Evolutionary conservation across 2,888 invertebrate species (phyloP).

Genomic region (Caenorhabditis becei): DNA sequence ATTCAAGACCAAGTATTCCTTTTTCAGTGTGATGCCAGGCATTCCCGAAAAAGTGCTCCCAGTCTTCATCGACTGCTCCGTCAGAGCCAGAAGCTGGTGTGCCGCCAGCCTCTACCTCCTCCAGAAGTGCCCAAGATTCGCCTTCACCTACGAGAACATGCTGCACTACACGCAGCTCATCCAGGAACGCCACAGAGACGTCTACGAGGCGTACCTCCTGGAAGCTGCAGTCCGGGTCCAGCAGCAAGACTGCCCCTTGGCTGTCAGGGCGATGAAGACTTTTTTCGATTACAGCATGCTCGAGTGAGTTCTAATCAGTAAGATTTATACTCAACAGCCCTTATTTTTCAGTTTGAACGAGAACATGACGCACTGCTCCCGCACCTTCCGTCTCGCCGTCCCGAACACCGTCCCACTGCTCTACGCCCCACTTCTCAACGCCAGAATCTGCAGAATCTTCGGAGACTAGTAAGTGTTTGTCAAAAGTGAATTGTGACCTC

Average conservation of each 20-base stretch:
- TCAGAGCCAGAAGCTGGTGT: slow-evolving; percentile 28
- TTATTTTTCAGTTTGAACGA: slow-evolving; percentile 34
- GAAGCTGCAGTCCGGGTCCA: slow-evolving; percentile 43
- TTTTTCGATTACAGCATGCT: slow-evolving; percentile 61
- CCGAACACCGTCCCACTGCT: slow-evolving; percentile 53
- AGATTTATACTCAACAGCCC: background rate
- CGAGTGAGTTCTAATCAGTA: slow-evolving; percentile 7
- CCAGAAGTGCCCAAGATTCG: background rate
- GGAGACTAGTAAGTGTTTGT: slow-evolving; percentile 57
- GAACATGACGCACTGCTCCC: slow-evolving; percentile 28
- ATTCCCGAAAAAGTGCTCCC: background rate
- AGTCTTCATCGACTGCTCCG: slow-evolving; percentile 19
- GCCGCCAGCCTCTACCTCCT: background rate
- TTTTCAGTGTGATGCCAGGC: background rate
- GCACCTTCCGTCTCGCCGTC: slow-evolving; percentile 46
- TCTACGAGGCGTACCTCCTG: slow-evolving; percentile 48
- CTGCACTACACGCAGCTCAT: slow-evolving; percentile 20
- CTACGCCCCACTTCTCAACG: slow-evolving; percentile 62
- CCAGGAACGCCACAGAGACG: slow-evolving; percentile 37
- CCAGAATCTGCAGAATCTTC: slow-evolving; percentile 48
- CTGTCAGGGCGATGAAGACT: slow-evolving; percentile 38
- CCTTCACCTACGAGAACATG: background rate
- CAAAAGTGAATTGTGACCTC: too few species aligned
- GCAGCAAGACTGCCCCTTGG: slow-evolving; percentile 17
- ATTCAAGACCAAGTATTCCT: background rate